Conservation (phyloP, 2,888 invertebrate species). For the Neoitamus cyanurus region DNA sequence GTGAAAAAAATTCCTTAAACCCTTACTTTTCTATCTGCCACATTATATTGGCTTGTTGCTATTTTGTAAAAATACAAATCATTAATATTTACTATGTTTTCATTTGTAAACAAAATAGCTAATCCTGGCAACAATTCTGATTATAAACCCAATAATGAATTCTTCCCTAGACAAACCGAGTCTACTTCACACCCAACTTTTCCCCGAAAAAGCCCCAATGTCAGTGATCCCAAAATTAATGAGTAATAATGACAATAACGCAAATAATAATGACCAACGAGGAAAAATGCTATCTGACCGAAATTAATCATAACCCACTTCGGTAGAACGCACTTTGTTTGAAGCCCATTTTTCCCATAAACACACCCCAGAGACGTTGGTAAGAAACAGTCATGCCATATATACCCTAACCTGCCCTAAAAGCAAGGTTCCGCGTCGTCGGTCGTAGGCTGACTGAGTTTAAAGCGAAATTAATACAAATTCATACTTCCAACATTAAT, state of each 20-base stretch:
- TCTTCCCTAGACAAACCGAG: no score
- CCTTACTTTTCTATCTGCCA: no score
- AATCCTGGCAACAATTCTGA: no score
- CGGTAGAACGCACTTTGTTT: neutral
- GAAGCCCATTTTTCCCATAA: neutral
- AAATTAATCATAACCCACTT: neutral
- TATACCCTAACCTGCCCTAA: neutral
- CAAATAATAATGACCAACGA: neutral
- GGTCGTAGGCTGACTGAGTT: neutral
- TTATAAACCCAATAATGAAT: no score
- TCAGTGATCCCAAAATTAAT: neutral
- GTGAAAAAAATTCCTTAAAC: no score
- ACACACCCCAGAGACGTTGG: neutral
- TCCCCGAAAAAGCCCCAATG: no score
- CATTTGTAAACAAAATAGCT: no score
- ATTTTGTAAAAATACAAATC: no score
- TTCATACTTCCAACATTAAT: constrained; percentile 4
- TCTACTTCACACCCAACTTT: no score
- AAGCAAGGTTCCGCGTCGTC: neutral
- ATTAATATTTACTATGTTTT: no score
- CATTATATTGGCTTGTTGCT: no score
- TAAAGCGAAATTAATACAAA: constrained; percentile 12
- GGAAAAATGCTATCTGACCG: neutral
- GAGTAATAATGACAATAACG: neutral
- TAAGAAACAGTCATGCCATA: neutral